A percentile compares a stretch with the other conserved stretches of the same genome.
Evolutionary conservation across 2,888 invertebrate species (phyloP).

Genomic region (Slavum lentiscoides): DNA sequence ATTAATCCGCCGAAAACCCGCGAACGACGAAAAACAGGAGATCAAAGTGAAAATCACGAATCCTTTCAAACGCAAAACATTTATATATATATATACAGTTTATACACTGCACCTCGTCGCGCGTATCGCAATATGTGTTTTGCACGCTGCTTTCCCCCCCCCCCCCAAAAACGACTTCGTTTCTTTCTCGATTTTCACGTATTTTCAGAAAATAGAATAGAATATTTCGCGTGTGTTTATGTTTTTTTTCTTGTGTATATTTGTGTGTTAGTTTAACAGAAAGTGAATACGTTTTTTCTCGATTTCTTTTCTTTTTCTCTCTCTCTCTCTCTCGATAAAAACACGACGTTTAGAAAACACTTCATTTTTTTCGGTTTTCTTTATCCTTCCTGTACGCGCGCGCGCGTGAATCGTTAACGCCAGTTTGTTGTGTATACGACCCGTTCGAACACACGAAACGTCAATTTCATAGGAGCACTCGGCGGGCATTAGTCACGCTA

Average conservation of each 20-base stretch:
- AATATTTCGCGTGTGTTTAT: not conserved
- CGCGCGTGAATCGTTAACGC: constrained; percentile 20
- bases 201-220: not conserved
- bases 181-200: not conserved
- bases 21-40: not conserved
- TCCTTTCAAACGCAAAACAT: no score
- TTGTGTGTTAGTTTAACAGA: not conserved
- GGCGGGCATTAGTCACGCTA: constrained; percentile 44
- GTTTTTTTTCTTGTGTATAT: not conserved
- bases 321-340: not conserved
- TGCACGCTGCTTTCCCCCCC: not conserved
- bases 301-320: no score
- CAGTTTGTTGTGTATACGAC: constrained; percentile 28
- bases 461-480: constrained; percentile 20
- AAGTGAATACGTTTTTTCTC: not conserved
- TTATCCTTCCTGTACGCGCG: not conserved
- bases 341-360: constrained; percentile 7
- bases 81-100: no score
- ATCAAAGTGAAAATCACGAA: not conserved
- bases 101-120: not conserved
- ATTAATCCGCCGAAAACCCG: not conserved
- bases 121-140: not conserved
- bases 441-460: not conserved
- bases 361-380: not conserved
- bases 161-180: not conserved